Evolutionary conservation across 2,888 invertebrate genomes (phyloP), one percentile per base, ranked within the genome.

Genomic region (Pristionchus japonicus): DNA sequence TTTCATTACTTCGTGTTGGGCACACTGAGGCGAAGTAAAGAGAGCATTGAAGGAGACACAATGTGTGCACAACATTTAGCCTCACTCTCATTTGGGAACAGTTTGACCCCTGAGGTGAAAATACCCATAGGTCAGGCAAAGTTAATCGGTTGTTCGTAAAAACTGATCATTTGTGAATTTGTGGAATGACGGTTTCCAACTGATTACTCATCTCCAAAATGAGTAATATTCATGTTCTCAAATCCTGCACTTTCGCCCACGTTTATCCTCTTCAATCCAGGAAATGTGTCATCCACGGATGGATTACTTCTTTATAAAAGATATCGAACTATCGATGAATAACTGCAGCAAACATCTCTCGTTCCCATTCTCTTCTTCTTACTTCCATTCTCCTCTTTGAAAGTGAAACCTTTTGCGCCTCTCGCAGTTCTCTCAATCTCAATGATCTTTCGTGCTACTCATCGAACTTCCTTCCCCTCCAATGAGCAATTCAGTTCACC

Each of bases 361-460:
- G 7, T 20, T n/a, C 40, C 40, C 40, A 31, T 20, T 47, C n/a
- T 47, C 27, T 15, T 11, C 43, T 37, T 7, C 17, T 40, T 40
- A 67, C 37, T 40, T 40, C 74, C 15, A 31, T 34, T 67, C 70
- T 1, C 7, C 17, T 34, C 37, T 70, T 70, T 37, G 70, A 70
- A 70, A 70, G 70, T 70, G 70, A 70, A 70, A 70, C 70, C n/a
- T 57, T n/a, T 57, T 67, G 34, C 31, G 64, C 64, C 64, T 67
- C 70, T 70, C 20, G 70, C 70, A 37, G 43, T 77, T 77, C 40
- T 47, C 34, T 77, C 27, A 77, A 77, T 43, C 43, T 77, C 43
- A 23, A 23, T 77, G 77, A 77, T 77, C 47, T 77, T 77, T 52
- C 34, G 34, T 52, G 82, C 82, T 52, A 83, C 52, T 83, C 82